Percentiles rank a stretch among this genome's conserved stretches.
These are phyloP conservation scores for Chitala chitala DNA, from an alignment of 2,113 vertebrate species.

Conservation along the genomic window DNA sequence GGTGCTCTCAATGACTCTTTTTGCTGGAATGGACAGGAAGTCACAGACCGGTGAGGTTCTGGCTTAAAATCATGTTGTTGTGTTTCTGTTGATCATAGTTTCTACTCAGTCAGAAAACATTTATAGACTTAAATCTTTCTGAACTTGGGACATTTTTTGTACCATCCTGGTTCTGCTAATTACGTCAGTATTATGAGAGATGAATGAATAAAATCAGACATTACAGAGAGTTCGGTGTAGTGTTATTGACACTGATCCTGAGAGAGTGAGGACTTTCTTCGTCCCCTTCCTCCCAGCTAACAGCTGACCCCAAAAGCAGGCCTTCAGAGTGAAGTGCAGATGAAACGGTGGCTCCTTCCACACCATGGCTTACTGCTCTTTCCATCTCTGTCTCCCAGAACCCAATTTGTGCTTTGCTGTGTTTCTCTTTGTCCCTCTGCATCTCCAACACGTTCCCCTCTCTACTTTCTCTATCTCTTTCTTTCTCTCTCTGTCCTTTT, in stretches of 20 bases:
- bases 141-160: neutral
- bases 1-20: constrained; percentile 75
- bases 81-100: neutral
- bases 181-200: too few relatives aligned
- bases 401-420: constrained; percentile 48
- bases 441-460: neutral
- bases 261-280: too few relatives aligned
- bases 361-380: constrained; percentile 37
- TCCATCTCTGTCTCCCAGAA: constrained; percentile 37
- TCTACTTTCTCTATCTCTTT: neutral
- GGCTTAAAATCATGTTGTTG: too few relatives aligned
- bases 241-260: too few relatives aligned
- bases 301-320: too few relatives aligned
- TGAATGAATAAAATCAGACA: too few relatives aligned
- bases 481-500: constrained; percentile 12
- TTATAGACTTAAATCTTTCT: neutral
- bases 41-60: constrained; percentile 77
- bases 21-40: constrained; percentile 95
- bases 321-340: neutral
- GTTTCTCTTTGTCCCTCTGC: constrained; percentile 34
- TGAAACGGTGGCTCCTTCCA: constrained; percentile 40
- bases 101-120: neutral
- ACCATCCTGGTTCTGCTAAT: too few relatives aligned
- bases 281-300: too few relatives aligned
- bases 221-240: too few relatives aligned